phyloP scores from a whole-genome alignment of 2,888 invertebrate species.

The Dolomedes plantarius region DNA sequence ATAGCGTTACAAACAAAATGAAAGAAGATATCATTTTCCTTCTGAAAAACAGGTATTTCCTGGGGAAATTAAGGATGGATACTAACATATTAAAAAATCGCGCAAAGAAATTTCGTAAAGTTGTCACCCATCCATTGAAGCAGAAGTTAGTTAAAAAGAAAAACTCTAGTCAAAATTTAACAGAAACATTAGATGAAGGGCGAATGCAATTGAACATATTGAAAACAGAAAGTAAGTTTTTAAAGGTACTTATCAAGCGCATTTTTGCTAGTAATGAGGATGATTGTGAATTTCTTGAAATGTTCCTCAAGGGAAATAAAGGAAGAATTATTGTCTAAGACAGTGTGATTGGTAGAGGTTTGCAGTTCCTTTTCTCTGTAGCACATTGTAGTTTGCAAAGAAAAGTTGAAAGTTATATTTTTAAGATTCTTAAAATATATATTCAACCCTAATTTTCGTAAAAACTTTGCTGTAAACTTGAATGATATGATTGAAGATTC shows the following conservation, averaged over 20 bases:
- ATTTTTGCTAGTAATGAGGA: not conserved
- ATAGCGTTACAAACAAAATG: not conserved
- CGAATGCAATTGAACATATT: not conserved
- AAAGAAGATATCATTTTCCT: not conserved
- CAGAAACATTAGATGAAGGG: not conserved
- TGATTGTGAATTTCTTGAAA: constrained; percentile 2
- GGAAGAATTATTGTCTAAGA: not conserved
- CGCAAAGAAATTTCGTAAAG: not conserved
- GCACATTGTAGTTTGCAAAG: too few relatives aligned
- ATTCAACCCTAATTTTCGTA: too few relatives aligned
- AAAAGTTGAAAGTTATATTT: too few relatives aligned
- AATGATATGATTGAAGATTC: too few relatives aligned
- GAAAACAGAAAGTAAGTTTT: constrained; percentile 3
- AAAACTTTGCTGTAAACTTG: too few relatives aligned
- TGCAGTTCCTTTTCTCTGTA: too few relatives aligned
- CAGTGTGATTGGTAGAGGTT: too few relatives aligned
- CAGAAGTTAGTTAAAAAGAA: not conserved
- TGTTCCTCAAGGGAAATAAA: not conserved
- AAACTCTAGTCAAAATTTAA: not conserved
- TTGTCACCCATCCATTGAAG: not conserved
- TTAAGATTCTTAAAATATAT: too few relatives aligned
- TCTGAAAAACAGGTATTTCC: not conserved
- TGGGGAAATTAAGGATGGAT: not conserved
- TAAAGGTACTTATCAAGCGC: not conserved
- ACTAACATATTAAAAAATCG: constrained; percentile 13